phyloP scores from a whole-genome alignment of 2,888 invertebrate genomes.

The Heliconius ismenius region DNA sequence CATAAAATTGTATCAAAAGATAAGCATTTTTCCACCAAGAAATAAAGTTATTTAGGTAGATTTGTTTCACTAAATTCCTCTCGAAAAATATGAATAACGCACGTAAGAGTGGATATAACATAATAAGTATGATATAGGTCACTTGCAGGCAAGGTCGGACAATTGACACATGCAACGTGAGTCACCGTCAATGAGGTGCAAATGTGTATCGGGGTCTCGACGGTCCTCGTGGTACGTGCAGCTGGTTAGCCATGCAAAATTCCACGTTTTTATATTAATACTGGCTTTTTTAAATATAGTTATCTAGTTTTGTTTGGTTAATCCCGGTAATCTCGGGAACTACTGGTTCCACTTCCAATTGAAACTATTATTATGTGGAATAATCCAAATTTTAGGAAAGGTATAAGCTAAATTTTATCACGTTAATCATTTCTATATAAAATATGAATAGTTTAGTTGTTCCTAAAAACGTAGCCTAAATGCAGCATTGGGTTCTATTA shows the following conservation, averaged over 20 bases:
- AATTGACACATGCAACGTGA: conserved; percentile 70
- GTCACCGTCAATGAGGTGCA: conserved; percentile 66
- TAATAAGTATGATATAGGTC: conserved; percentile 39
- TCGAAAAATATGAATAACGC: conserved; percentile 24
- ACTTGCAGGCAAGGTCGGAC: conserved; percentile 50
- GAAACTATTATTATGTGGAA: background rate
- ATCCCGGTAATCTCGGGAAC: background rate
- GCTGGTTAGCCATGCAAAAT: conserved; percentile 28
- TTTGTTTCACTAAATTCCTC: background rate
- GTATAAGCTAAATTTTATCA: background rate
- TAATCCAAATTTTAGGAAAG: background rate
- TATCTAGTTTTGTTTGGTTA: too few species aligned
- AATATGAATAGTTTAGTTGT: too few species aligned
- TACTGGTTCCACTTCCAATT: background rate
- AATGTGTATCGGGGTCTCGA: conserved; percentile 50
- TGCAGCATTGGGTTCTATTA: background rate
- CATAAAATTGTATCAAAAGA: background rate
- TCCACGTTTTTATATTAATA: conserved; percentile 4
- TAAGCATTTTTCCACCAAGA: background rate
- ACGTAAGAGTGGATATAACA: conserved; percentile 2
- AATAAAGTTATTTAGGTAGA: background rate
- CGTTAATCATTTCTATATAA: background rate
- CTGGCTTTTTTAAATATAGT: background rate
- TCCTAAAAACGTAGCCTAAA: too few species aligned
- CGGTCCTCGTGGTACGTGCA: conserved; percentile 39